Base-by-base conservation (phyloP, 2,888 invertebrate genomes). In the Tuta absoluta region DNA sequence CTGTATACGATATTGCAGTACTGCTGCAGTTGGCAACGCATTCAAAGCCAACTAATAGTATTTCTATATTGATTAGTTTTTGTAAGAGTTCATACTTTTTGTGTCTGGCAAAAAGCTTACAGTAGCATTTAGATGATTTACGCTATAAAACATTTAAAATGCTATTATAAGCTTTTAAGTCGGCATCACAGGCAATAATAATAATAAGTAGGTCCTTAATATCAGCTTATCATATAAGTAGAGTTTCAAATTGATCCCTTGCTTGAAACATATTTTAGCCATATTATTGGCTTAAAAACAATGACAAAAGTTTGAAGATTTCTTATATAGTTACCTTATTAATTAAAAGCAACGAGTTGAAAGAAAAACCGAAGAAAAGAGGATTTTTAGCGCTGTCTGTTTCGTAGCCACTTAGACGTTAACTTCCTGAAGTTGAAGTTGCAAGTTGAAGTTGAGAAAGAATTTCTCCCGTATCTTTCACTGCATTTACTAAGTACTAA, bases 1-100 rank as follows among this genome's bases (percentile, higher is more conserved):
- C 84, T 86, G 87, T 86, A 85, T 84, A 82, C 77, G 81, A 81
- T 80, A 80, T 81, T 78, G 78, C 72, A 64, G 62, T 64, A n/a
- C n/a, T n/a, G n/a, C n/a, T n/a, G 45, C 62, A 67, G 17, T 56
- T 56, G 33, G 24, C 24, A 56, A 28, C 12, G 28, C 17, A 56
- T 33, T 56, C 11, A n/a, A 33, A 56, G 56, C n/a, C n/a, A 23
- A 53, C 12, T 7, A 23, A 53, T 23, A 2, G 0, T 24, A 14
- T 23, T 53, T 53, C 12, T 45, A 7, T 4, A 24, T 23, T 5
- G 51, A 21, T 23, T 24, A 3, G 14, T 23, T 53, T 23, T 1
- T 21, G 23, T 14, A 4, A 14, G 33, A 33, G 33, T 33, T n/a
- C n/a, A n/a, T n/a, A n/a, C 12, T 23, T 24, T 53, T 24, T 11